A percentile compares a stretch with the other conserved stretches of the same genome.
These are phyloP conservation scores for Labroides dimidiatus DNA, from an alignment of 2,797 vertebrate genomes.

Conservation along the genomic window DNA sequence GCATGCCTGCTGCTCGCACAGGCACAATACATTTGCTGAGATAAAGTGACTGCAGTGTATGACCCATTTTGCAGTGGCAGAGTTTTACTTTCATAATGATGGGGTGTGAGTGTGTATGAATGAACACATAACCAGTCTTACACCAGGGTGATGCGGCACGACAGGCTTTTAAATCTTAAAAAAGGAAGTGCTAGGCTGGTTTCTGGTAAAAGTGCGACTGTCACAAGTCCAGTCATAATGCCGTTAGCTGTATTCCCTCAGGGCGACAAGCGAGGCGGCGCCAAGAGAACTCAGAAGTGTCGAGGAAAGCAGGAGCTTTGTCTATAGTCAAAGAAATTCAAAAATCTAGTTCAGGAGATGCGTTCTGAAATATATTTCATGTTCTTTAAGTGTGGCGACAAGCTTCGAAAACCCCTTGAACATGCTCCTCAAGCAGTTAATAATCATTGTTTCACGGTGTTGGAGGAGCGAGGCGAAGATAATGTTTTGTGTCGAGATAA, in stretches of 20 bases:
- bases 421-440: constrained; percentile 68
- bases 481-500: constrained; percentile 76
- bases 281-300: constrained; percentile 39
- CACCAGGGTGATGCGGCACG: constrained; percentile 60
- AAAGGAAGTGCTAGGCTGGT: constrained; percentile 76
- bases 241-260: constrained; percentile 51
- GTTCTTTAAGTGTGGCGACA: constrained; percentile 66
- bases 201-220: constrained; percentile 74
- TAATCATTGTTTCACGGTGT: constrained; percentile 75
- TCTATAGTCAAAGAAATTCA: constrained; percentile 14
- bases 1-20: constrained; percentile 62
- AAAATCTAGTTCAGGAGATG: constrained; percentile 26
- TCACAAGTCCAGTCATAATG: constrained; percentile 68
- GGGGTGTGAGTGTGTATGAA: constrained; percentile 49
- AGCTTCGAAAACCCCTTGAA: constrained; percentile 63
- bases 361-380: constrained; percentile 62
- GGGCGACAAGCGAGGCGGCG: constrained; percentile 27
- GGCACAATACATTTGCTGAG: constrained; percentile 76
- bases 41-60: constrained; percentile 78
- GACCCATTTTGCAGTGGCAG: constrained; percentile 81
- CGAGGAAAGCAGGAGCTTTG: constrained; percentile 53
- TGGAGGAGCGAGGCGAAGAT: constrained; percentile 65
- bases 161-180: constrained; percentile 74
- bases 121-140: constrained; percentile 63
- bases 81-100: constrained; percentile 80